Evolutionary conservation across 2,888 invertebrate species (phyloP).

Genomic region (Panorpa germanica): DNA sequence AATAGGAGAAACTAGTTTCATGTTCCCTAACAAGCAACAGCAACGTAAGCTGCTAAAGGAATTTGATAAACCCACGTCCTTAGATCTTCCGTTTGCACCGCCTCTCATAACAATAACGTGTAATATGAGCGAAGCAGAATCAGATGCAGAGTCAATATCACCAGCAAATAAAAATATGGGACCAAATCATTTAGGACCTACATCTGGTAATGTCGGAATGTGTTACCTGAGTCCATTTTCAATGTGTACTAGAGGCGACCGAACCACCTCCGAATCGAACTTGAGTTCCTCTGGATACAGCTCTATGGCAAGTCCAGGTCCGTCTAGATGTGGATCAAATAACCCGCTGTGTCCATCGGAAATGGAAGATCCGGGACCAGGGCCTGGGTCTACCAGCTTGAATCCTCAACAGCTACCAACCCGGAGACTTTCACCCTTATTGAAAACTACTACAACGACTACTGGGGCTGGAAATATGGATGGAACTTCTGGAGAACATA

Average conservation of each 20-base stretch:
- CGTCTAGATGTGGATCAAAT: constrained; percentile 63
- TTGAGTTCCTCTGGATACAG: constrained; percentile 70
- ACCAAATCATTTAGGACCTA: constrained; percentile 27
- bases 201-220: constrained; percentile 32
- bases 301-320: constrained; percentile 70
- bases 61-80: constrained; percentile 39
- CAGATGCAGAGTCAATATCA: constrained; percentile 48
- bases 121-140: constrained; percentile 56
- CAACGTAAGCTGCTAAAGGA: constrained; percentile 36
- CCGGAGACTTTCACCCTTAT: constrained; percentile 24
- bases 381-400: constrained; percentile 18
- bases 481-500: constrained; percentile 21
- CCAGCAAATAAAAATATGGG: constrained; percentile 29
- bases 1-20: constrained; percentile 22
- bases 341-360: constrained; percentile 60
- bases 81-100: constrained; percentile 40
- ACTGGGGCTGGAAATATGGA: constrained; percentile 13
- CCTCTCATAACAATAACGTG: constrained; percentile 57
- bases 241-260: constrained; percentile 48
- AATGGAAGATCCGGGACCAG: constrained; percentile 51
- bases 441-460: constrained; percentile 18
- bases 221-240: constrained; percentile 63
- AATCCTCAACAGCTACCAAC: constrained; percentile 18
- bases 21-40: constrained; percentile 24
- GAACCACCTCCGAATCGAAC: constrained; percentile 67